Percentiles rank a stretch among this genome's conserved stretches.
Conservation (phyloP, 2,113 vertebrate genomes). For the Pristiophorus japonicus region DNA sequence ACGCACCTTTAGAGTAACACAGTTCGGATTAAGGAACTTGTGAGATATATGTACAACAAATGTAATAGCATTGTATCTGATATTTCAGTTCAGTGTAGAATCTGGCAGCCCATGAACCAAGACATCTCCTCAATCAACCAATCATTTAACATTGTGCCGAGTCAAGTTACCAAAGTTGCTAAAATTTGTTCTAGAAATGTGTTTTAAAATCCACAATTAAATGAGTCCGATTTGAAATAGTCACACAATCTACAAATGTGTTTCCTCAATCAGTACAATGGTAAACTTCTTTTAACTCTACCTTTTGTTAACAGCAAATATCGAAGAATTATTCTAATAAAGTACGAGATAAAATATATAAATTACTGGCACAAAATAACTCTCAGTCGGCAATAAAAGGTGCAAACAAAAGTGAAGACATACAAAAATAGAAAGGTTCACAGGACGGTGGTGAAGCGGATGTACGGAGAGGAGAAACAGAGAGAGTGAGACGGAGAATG, state of each 20-base stretch:
- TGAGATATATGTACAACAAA: neutral
- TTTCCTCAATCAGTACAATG: neutral
- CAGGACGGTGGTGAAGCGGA: neutral
- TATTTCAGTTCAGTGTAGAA: neutral
- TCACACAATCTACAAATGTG: too few species aligned
- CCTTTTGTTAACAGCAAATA: neutral
- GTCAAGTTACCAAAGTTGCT: neutral
- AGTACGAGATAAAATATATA: neutral
- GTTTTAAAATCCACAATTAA: neutral
- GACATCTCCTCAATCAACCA: neutral
- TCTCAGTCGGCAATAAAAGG: neutral
- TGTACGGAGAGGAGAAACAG: neutral
- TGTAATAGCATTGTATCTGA: neutral
- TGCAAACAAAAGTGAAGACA: too few species aligned
- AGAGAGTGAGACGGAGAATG: conserved; percentile 41
- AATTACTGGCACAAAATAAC: neutral
- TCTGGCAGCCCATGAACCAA: neutral
- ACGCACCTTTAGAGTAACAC: neutral
- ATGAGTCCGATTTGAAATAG: neutral
- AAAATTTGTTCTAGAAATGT: neutral
- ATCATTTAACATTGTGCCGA: neutral
- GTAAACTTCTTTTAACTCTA: neutral
- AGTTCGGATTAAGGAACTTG: neutral
- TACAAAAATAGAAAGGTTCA: neutral
- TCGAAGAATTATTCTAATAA: neutral